phyloP scores from a whole-genome alignment of 2,797 vertebrate genomes.

The Myotis planiceps region DNA sequence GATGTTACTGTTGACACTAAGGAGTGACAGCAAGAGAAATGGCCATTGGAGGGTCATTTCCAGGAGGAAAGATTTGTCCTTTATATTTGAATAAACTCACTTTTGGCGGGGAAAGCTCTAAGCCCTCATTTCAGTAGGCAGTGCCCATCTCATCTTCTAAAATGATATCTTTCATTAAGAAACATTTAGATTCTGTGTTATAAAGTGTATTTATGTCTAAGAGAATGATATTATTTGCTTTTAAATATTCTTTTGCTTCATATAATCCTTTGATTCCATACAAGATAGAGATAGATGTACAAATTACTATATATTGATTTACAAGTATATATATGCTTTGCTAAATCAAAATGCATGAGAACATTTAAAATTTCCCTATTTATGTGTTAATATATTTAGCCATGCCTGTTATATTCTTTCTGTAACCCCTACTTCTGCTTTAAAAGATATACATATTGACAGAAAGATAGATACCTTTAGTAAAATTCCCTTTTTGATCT shows the following conservation, averaged over 20 bases:
- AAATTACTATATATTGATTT: not conserved
- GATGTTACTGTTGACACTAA: not conserved
- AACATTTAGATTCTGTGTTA: not conserved
- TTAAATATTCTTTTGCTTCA: not conserved
- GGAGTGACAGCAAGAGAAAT: not conserved
- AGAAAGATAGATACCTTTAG: not conserved
- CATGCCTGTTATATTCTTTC: not conserved
- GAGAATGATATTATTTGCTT: not conserved
- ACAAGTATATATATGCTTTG: not conserved
- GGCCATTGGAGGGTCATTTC: not conserved
- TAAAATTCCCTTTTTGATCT: not conserved
- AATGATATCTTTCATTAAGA: not conserved
- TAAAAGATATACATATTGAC: not conserved
- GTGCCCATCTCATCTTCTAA: not conserved
- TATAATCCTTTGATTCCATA: not conserved
- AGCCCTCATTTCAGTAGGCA: not conserved
- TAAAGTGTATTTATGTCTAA: slow-evolving; percentile 1
- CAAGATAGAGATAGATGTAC: not conserved
- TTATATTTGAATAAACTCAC: not conserved
- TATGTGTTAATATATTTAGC: not conserved
- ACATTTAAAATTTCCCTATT: not conserved
- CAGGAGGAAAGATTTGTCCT: not conserved
- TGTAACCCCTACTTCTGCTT: not conserved
- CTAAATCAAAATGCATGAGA: not conserved
- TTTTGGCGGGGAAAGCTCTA: not conserved